Conservation (phyloP, 2,797 vertebrate genomes). For the Paguma larvata region DNA sequence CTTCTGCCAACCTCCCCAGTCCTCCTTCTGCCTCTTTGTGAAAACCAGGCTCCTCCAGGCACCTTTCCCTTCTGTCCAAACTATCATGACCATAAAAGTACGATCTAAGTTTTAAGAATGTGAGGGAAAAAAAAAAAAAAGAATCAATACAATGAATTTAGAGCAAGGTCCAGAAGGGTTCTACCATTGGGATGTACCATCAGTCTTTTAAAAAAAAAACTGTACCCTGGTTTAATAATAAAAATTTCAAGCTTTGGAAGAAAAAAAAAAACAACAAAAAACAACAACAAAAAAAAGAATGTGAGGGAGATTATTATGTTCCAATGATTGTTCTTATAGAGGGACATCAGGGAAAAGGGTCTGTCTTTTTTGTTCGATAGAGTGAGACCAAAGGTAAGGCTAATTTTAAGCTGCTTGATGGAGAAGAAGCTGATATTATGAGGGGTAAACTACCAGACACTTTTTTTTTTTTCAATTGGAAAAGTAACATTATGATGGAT, state of each 20-base stretch:
- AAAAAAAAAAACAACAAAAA: too few species aligned
- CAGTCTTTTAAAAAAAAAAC: too few species aligned
- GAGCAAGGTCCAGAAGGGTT: too few species aligned
- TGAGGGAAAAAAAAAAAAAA: too few species aligned
- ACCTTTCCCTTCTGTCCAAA: background rate
- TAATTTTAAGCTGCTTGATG: background rate
- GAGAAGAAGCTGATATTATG: background rate
- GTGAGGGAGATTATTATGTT: background rate
- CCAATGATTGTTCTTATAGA: background rate
- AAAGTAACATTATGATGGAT: background rate
- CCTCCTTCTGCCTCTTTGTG: background rate
- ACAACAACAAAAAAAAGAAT: too few species aligned
- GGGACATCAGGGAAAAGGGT: background rate
- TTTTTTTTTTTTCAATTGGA: background rate
- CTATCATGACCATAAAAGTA: background rate
- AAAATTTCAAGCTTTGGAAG: too few species aligned
- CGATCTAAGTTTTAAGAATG: background rate
- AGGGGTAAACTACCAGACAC: background rate
- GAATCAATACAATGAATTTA: too few species aligned
- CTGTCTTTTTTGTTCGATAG: background rate
- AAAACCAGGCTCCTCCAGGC: background rate
- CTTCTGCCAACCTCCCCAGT: background rate
- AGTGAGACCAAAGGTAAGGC: background rate
- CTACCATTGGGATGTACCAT: too few species aligned
- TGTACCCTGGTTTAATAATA: too few species aligned